phyloP scores from a whole-genome alignment of 2,888 invertebrate species.

The Nephrocerus scutellatus region DNA sequence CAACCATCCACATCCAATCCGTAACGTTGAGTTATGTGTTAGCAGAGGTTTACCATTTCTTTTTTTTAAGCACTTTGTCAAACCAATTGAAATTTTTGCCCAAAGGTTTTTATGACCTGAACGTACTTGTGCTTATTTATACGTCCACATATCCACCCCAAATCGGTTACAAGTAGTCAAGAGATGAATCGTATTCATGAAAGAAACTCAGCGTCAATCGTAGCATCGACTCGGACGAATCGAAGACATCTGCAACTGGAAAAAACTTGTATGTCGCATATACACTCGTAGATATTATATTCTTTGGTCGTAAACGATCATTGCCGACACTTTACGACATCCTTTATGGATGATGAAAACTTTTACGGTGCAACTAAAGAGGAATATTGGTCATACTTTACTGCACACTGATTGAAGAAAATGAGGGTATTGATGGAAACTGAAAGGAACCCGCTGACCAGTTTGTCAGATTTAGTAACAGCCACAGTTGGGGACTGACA shows the following conservation, averaged over 20 bases:
- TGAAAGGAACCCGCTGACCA: no score
- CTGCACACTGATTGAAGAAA: constrained; percentile 23
- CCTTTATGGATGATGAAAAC: constrained; percentile 25
- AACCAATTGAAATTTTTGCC: constrained; percentile 39
- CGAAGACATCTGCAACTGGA: constrained; percentile 1
- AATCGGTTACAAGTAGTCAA: constrained; percentile 9
- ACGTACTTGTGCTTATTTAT: no score
- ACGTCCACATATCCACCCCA: constrained; percentile 9
- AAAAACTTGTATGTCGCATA: constrained; percentile 18
- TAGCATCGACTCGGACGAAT: background rate
- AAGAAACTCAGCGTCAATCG: background rate
- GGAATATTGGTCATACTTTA: constrained; percentile 24
- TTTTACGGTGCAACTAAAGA: constrained; percentile 22
- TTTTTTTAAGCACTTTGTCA: constrained; percentile 25
- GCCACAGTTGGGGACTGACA: no score
- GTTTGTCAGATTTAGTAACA: no score
- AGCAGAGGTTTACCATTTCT: no score
- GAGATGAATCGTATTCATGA: constrained; percentile 5
- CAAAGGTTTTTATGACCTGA: constrained; percentile 22
- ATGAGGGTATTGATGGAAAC: constrained; percentile 19
- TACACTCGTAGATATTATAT: constrained; percentile 25
- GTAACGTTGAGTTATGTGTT: no score
- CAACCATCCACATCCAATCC: no score
- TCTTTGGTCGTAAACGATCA: constrained; percentile 30
- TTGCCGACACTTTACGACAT: constrained; percentile 31